Evolutionary conservation across 2,113 vertebrate genomes (phyloP).

Genomic region (Orthonyx spaldingii): DNA sequence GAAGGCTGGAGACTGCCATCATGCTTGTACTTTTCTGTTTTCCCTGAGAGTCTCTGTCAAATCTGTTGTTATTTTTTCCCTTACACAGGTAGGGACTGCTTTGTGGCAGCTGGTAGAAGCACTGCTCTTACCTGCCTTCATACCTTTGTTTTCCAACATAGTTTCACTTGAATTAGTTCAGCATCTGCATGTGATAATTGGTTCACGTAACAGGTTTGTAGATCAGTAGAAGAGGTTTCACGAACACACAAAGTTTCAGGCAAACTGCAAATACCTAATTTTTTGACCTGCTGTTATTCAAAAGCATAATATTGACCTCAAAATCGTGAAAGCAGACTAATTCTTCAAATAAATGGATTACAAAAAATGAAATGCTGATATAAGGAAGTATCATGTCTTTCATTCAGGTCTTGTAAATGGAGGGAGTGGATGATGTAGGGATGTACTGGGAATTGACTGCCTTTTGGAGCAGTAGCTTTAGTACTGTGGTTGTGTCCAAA

Average conservation of each 20-base stretch:
- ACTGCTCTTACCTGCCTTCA: not conserved
- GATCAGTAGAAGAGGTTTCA: not conserved
- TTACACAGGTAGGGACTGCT: not conserved
- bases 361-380: not conserved
- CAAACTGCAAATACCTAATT: not conserved
- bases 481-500: not conserved
- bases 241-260: not conserved
- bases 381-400: not conserved
- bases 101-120: not conserved
- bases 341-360: not conserved
- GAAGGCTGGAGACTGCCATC: not conserved
- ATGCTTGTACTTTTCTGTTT: not conserved
- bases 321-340: not conserved
- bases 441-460: not conserved
- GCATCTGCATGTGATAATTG: rapidly evolving
- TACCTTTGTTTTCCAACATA: not conserved
- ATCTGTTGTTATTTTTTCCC: not conserved
- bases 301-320: not conserved
- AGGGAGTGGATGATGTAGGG: not conserved
- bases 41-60: not conserved
- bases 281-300: not conserved
- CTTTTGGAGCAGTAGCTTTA: not conserved
- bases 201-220: not conserved
- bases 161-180: not conserved
- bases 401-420: not conserved